Evolutionary conservation across 2,888 invertebrate genomes (phyloP).

Genomic region (Folsomia manolachei): DNA sequence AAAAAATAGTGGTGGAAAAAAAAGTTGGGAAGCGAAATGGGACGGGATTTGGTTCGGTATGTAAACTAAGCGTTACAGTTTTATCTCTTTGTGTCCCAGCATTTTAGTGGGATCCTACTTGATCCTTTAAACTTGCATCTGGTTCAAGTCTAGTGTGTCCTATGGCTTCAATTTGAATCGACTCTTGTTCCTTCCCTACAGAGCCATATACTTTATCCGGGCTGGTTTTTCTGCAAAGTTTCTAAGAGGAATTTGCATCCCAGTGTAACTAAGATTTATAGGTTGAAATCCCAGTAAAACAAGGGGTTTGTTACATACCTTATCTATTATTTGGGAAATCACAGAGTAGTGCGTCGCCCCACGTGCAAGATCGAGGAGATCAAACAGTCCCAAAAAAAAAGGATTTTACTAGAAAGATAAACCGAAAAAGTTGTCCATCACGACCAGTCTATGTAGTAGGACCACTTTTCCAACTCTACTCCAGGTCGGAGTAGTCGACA

Average conservation of each 20-base stretch:
- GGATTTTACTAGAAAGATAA: background rate
- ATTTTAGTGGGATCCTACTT: conserved; percentile 15
- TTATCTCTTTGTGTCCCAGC: conserved; percentile 12
- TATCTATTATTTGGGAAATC: background rate
- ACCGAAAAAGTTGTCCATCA: conserved; percentile 8
- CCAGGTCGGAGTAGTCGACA: background rate
- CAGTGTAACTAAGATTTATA: background rate
- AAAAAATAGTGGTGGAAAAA: no score
- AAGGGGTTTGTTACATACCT: no score
- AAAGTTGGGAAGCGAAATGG: background rate
- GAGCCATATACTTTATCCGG: no score
- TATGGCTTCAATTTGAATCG: no score
- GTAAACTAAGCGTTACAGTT: background rate
- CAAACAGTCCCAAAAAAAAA: background rate
- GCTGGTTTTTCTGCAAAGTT: background rate
- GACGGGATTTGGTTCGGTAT: background rate
- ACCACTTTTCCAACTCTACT: background rate
- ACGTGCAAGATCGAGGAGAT: background rate
- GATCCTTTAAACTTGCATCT: conserved; percentile 9
- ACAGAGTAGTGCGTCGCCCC: background rate
- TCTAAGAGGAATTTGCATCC: background rate
- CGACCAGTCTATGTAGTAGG: background rate
- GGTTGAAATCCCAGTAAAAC: no score
- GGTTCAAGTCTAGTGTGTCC: background rate
- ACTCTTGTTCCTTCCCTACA: no score